Evolutionary conservation across 1,140 invertebrate genomes (phyloP), one percentile per base, ranked within the genome.

Genomic region (Drosophila nigromelanica): DNA sequence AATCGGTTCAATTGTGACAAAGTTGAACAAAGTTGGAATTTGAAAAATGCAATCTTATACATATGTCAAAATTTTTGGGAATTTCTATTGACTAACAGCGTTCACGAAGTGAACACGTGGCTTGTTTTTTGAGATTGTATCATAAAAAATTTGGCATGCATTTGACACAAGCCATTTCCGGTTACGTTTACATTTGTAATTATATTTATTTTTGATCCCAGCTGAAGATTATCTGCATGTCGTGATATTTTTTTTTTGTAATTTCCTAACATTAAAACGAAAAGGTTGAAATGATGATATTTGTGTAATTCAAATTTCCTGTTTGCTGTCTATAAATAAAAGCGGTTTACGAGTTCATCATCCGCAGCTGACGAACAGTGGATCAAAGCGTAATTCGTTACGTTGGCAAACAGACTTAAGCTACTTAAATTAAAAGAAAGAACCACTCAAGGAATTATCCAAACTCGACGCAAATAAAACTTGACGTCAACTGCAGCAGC

Each of bases 391-490:
- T 24, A 39, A 18, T 24, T 24, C n/a, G 33, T 47, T 50, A 58
- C 61, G 63, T 45, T 30, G 30, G 39, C 66, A 68, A 56, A 50
- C 39, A 73, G n/a, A 69, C 67, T 54, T 80, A 86, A 80, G 81
- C 81, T 81, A 62, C 81, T 85, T 81, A 80, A 70, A 72, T 77
- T 78, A 77, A 73, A 80, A 72, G 77, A 63, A 85, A 48, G 42
- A 70, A 55, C 73, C 82, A 78, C 81, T 87, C 69, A 51, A 56
- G 45, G 48, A 59, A 67, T 64, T 85, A 78, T 81, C 68, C 70
- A 55, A 68, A 69, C 48, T 67, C 18, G 40, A 58, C 42, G 77
- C 61, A 73, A 80, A 85, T 85, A 78, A 80, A 81, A 86, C 67
- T 72, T 40, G 54, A 62, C 81, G 61, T 77, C 59, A 80, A 70